Percentiles rank a stretch among this genome's conserved stretches.
phyloP scores from a whole-genome alignment of 1,140 invertebrate species.

The Solen grandis region DNA sequence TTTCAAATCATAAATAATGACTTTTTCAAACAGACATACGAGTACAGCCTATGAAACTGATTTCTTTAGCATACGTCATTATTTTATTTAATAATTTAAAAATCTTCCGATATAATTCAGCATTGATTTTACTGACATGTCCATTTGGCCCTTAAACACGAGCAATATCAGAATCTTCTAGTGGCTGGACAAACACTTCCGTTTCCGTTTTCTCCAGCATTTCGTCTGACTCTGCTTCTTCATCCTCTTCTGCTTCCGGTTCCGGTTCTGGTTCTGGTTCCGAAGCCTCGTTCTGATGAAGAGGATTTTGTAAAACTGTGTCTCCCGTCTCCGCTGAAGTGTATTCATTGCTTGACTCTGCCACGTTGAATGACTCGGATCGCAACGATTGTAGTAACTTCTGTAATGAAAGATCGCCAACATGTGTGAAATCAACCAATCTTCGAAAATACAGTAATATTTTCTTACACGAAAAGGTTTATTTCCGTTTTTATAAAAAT shows the following conservation, averaged over 20 bases:
- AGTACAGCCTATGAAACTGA: too few species aligned
- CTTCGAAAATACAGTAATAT: too few species aligned
- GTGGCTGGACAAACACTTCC: slow-evolving; percentile 61
- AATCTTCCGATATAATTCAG: too few species aligned
- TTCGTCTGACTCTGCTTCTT: slow-evolving; percentile 36
- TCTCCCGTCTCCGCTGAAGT: slow-evolving; percentile 69
- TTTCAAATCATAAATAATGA: too few species aligned
- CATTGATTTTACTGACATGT: too few species aligned
- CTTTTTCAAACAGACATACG: too few species aligned
- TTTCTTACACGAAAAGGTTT: too few species aligned
- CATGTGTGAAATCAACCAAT: too few species aligned
- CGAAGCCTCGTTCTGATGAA: slow-evolving; percentile 50
- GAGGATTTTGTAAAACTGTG: slow-evolving; percentile 55
- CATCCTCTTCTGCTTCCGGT: slow-evolving; percentile 35
- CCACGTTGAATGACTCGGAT: slow-evolving; percentile 59
- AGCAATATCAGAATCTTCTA: slow-evolving; percentile 39
- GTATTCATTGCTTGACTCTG: slow-evolving; percentile 64
- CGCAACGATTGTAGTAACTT: slow-evolving; percentile 66
- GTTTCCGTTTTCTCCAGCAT: slow-evolving; percentile 59
- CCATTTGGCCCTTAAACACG: not conserved
- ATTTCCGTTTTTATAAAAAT: too few species aligned
- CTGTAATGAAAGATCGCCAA: slow-evolving; percentile 48
- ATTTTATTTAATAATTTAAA: too few species aligned
- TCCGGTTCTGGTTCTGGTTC: slow-evolving; percentile 30
- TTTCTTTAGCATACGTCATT: too few species aligned